Evolutionary conservation across 2,888 invertebrate genomes (phyloP).

Genomic region (Thymelicus acteon): DNA sequence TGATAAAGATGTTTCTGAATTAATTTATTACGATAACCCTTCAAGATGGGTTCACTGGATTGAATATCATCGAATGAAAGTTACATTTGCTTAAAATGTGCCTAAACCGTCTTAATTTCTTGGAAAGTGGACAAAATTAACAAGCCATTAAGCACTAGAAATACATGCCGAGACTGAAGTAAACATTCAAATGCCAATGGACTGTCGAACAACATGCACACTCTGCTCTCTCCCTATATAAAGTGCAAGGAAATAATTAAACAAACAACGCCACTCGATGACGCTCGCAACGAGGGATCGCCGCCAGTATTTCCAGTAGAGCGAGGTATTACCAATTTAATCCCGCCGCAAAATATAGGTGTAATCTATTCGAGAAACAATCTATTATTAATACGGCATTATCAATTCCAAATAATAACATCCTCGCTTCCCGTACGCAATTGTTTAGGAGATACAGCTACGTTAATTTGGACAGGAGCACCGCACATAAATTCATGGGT

Average conservation of each 20-base stretch:
- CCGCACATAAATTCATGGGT: conserved; percentile 54
- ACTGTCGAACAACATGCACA: too few relatives aligned
- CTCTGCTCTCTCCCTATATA: too few relatives aligned
- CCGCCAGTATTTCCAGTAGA: conserved; percentile 10
- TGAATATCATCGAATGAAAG: too few relatives aligned
- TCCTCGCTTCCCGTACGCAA: conserved; percentile 37
- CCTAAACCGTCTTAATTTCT: too few relatives aligned
- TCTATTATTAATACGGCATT: conserved; percentile 37
- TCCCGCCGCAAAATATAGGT: conserved; percentile 16
- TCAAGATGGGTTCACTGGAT: too few relatives aligned
- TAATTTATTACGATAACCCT: neutral
- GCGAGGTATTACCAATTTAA: conserved; percentile 31
- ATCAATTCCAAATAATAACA: conserved; percentile 47
- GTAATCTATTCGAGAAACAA: conserved; percentile 31
- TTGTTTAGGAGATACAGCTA: conserved; percentile 42
- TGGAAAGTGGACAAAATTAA: too few relatives aligned
- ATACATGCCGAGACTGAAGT: too few relatives aligned
- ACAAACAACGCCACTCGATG: conserved; percentile 8
- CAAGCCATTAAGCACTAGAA: too few relatives aligned
- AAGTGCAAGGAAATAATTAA: conserved; percentile 11
- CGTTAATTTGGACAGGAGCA: conserved; percentile 43
- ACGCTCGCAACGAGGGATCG: neutral
- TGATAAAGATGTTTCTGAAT: neutral
- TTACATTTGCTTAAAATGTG: too few relatives aligned
- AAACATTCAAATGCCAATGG: too few relatives aligned